Evolutionary conservation across 2,888 invertebrate species (phyloP), one percentile per base, ranked within the genome.

Genomic region (Drosophila tripunctata): DNA sequence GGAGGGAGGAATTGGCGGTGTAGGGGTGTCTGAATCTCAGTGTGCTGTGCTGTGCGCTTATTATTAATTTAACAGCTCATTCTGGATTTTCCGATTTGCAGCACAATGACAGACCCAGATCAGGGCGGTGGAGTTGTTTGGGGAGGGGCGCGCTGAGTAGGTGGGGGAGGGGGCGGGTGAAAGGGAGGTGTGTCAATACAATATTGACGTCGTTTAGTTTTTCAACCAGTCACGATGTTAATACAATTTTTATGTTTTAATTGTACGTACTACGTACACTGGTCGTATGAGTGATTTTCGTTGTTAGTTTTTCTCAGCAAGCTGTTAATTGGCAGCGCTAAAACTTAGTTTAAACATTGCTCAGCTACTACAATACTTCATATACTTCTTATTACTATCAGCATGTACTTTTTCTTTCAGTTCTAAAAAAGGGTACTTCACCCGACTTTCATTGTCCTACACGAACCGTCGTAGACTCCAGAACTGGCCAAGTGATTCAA

Each of bases 201-300:
- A 63, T 76, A 83, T 83, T 73, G 75, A 84, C 78, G 75, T 63
- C 66, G 47, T 43, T 65, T 45, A 41, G 55, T 10, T 56, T 68
- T 58, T 36, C 27, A 74, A 68, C 88, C 62, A 88, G 87, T 87
- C 87, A 87, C 87, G 88, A 88, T 81, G 78, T 88, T 88, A 88
- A 84, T 86, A 88, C 88, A 88, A 80, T 81, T 87, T 83, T 66
- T 76, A 85, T 83, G 78, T 79, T 81, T 85, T 86, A 86, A 83
- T 83, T 85, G 78, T 45, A 54, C 63, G 69, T 48, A 56, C 63
- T 45, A 54, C 63, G 69, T 48, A 56, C 63, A 64, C 76, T 27
- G 85, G 67, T 70, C 85, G 87, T 87, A 76, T 85, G 82, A 85
- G 86, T 78, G 82, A 78, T 87, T 81, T 76, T 73, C 41, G 54